These are phyloP conservation scores for Automeris io DNA, from an alignment of 2,888 invertebrate species.

Conservation along the genomic window DNA sequence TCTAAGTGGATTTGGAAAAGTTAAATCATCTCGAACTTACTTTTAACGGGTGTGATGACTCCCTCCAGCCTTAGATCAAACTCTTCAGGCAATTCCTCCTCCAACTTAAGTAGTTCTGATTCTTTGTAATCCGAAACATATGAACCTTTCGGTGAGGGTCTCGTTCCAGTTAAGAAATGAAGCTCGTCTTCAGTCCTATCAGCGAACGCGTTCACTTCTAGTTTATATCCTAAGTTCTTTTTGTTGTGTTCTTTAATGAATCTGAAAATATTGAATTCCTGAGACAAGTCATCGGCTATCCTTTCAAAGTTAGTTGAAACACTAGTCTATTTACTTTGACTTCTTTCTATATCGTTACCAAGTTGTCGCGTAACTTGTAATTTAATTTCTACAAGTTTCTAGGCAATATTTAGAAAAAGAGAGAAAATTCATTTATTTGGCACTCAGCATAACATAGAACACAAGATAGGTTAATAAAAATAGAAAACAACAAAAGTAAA, in stretches of 20 bases:
- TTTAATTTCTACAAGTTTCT: too few relatives aligned
- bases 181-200: constrained; percentile 32
- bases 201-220: constrained; percentile 38
- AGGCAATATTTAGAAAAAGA: too few relatives aligned
- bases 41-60: constrained; percentile 29
- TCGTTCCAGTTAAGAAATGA: constrained; percentile 21
- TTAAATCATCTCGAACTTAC: constrained; percentile 21
- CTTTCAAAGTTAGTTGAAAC: too few relatives aligned
- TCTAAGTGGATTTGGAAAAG: constrained; percentile 19
- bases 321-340: too few relatives aligned
- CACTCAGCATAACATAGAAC: too few relatives aligned
- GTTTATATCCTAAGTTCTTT: constrained; percentile 31
- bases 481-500: too few relatives aligned
- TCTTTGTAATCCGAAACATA: constrained; percentile 24
- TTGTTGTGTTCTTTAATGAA: constrained; percentile 31
- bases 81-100: constrained; percentile 27
- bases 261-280: constrained; percentile 18
- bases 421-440: too few relatives aligned
- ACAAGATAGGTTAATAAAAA: too few relatives aligned
- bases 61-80: constrained; percentile 41
- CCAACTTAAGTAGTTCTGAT: constrained; percentile 23
- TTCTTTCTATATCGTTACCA: too few relatives aligned
- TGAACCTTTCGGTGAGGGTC: constrained; percentile 13
- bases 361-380: too few relatives aligned
- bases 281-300: too few relatives aligned